Evolutionary conservation across 2,113 vertebrate species (phyloP).

Genomic region (Hemibagrus wyckioides): DNA sequence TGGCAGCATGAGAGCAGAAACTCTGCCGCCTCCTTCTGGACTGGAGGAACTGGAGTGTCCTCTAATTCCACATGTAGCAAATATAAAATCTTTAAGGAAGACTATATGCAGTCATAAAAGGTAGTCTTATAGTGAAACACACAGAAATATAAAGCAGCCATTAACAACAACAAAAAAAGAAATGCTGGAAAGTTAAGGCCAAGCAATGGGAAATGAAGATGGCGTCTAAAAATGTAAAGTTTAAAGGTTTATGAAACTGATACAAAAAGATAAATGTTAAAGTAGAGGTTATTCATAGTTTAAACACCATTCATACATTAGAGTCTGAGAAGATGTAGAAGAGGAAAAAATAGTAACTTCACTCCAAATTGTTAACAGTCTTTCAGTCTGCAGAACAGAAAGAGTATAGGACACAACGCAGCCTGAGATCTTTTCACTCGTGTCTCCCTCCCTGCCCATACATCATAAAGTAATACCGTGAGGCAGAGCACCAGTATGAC

Average conservation of each 20-base stretch:
- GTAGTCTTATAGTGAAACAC: slow-evolving; percentile 21
- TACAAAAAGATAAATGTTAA: slow-evolving; percentile 15
- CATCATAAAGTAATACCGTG: slow-evolving; percentile 1
- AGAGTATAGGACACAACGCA: neutral
- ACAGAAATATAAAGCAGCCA: slow-evolving; percentile 14
- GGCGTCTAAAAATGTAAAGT: neutral
- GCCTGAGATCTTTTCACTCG: neutral
- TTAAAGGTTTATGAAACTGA: neutral
- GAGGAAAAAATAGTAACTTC: neutral
- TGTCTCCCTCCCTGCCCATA: neutral
- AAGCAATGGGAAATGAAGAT: slow-evolving; percentile 2
- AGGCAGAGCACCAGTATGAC: slow-evolving; percentile 2
- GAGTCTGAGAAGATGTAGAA: neutral
- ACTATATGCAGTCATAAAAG: slow-evolving; percentile 45
- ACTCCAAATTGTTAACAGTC: slow-evolving; percentile 59
- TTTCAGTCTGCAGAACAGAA: slow-evolving; percentile 56
- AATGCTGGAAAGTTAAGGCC: slow-evolving; percentile 14
- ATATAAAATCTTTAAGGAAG: neutral
- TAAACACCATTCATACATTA: neutral
- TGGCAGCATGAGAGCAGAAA: slow-evolving; percentile 2
- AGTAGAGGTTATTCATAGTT: neutral
- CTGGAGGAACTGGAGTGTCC: neutral
- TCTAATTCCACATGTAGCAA: neutral
- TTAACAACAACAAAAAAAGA: neutral
- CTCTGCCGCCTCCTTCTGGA: slow-evolving; percentile 21